Base-by-base conservation (phyloP, 1,140 invertebrate genomes). In the Drosophila varians region DNA sequence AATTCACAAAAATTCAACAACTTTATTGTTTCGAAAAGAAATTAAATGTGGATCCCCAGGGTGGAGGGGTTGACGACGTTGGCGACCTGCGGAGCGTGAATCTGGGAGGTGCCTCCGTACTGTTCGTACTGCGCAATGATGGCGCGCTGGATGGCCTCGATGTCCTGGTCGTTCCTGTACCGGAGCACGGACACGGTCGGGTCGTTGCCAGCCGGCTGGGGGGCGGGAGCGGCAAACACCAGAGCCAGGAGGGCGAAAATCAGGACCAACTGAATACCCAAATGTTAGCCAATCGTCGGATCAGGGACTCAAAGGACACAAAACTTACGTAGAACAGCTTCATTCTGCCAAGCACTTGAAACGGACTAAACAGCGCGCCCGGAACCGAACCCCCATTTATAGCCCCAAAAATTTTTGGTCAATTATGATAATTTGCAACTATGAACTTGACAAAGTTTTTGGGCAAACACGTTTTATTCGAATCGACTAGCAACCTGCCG, bases 111-210 rank as follows among this genome's bases (percentile, higher is more conserved):
- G 6, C 88, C 88, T 12, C 83, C 83, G 5, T 65, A 21, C 7
- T 74, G 40, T 5, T 89, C 68, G 40, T 90, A 90, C 47, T 90
- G 88, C 5, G 88, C 89, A 62, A 90, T 90, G 6, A 90, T 90
- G 3, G 71, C 58, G 1, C 48, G 64, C 52, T 86, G 71, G 18
- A 90, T 74, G 1, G 42, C 46, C 31, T 82, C 83, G 40, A 90
- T 28, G 4, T 90, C 87, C 56, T 82, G 68, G 16, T 90, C 83
- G 25, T 86, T 74, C 1, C 18, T 68, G 38, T 90, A 90, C 28
- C 69, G 68, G 23, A 90, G 38, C n/a, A 88, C 56, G n/a, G 57
- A 61, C 0, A 86, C 80, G 3, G 57, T 66, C 4, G 80, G 79
- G 36, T 56, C 74, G 26, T 86, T 68, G 53, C 56, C 55, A n/a